Percentiles rank a stretch among this genome's conserved stretches.
phyloP scores from a whole-genome alignment of 2,888 invertebrate species.

The Erebia ligea region DNA sequence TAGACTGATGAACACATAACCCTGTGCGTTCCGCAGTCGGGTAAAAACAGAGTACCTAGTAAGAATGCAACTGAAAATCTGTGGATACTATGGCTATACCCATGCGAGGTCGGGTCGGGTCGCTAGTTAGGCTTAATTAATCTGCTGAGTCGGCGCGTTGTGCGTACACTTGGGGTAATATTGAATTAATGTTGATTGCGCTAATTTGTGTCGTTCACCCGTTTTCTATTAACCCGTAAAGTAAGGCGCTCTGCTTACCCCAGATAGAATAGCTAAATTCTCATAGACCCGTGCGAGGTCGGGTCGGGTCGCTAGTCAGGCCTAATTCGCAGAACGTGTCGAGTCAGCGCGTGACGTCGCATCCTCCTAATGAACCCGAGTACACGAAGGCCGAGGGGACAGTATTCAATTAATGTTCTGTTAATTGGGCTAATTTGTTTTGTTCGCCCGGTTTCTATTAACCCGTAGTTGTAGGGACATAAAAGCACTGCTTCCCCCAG shows the following conservation, averaged over 20 bases:
- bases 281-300: background rate
- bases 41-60: too few species aligned
- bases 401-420: background rate
- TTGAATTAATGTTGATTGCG: too few species aligned
- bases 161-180: too few species aligned
- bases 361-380: background rate
- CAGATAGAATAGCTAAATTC: background rate
- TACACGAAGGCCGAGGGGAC: background rate
- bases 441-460: background rate
- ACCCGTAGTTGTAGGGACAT: background rate
- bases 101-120: too few species aligned
- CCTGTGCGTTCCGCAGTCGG: too few species aligned
- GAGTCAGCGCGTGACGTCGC: conserved; percentile 1
- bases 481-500: too few species aligned
- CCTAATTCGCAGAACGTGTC: background rate
- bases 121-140: too few species aligned
- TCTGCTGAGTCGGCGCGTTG: too few species aligned
- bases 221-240: background rate
- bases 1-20: too few species aligned
- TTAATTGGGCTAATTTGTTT: conserved; percentile 10
- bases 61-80: too few species aligned
- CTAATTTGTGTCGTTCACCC: too few species aligned
- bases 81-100: too few species aligned
- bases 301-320: background rate
- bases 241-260: background rate